Evolutionary conservation across 2,113 vertebrate genomes (phyloP), one percentile per base, ranked within the genome.

Genomic region (Chaenogobius annularis): DNA sequence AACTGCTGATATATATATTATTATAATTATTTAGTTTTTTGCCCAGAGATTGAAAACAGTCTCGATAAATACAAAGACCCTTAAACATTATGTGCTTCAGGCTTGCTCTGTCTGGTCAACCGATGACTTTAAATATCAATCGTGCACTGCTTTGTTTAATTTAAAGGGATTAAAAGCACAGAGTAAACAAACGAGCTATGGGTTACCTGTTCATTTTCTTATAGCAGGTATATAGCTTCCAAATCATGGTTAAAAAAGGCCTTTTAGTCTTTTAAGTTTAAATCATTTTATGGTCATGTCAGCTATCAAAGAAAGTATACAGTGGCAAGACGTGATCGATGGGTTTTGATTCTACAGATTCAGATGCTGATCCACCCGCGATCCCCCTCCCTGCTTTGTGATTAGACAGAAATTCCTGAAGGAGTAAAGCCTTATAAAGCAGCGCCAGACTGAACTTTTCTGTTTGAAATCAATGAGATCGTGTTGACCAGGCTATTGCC

Each of bases 51-150:
- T 74, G 80, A 62, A 46, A 52, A 75, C 63, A 10, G 48, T 70
- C 77, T 58, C 67, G 8, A 40, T 40, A 40, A 40, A 40, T 40
- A 75, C 62, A 81, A 81, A 70, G 74, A 58, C 3, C 10, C 1
- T 40, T 66, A 72, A 87, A 84, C 78, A 63, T 87, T 84, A 89
- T 74, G 61, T 77, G 76, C 74, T 46, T 37, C 7, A 22, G 73
- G 80, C 68, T 70, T 77, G 71, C 14, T 19, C 50, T 54, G 50
- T 19, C 50, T 54, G 50, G 50, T 54, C 50, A 54, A 3, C 19
- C 50, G 4, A n/a, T 7, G 10, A n/a, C 50, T 10, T n/a, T 20
- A 50, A 20, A 54, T 9, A 20, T 54, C 15, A 50, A 15, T 15
- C 50, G 7, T 17, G 19, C 9, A 54, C n/a, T 54, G 17, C 50